Evolutionary conservation across 2,113 vertebrate genomes (phyloP).

Genomic region (Platichthys flesus): DNA sequence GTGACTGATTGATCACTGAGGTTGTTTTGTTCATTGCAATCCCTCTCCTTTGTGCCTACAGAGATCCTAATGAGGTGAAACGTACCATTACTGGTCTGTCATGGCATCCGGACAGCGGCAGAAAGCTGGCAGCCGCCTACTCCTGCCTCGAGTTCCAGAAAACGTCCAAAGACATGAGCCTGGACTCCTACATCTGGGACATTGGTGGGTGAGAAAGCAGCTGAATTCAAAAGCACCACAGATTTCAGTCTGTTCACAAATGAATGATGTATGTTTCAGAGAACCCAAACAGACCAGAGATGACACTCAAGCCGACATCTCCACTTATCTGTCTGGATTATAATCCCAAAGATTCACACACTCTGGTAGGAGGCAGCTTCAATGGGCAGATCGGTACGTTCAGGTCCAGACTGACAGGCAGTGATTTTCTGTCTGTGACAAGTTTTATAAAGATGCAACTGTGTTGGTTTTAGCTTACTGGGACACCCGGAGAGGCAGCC

Average conservation of each 20-base stretch:
- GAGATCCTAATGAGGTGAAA: constrained; percentile 89
- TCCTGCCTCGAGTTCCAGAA: constrained; percentile 91
- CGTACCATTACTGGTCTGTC: constrained; percentile 87
- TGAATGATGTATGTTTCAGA: constrained; percentile 76
- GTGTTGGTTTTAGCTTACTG: constrained; percentile 85
- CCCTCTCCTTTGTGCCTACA: constrained; percentile 19
- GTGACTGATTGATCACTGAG: not conserved
- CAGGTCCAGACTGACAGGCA: not conserved
- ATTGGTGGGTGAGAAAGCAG: constrained; percentile 82
- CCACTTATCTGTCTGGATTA: constrained; percentile 91
- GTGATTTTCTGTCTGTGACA: accelerated
- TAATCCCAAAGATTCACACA: constrained; percentile 92
- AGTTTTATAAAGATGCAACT: not conserved
- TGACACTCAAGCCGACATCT: constrained; percentile 85
- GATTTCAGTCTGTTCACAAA: not conserved
- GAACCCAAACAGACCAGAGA: constrained; percentile 87
- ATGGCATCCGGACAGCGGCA: constrained; percentile 90
- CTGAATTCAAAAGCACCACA: not conserved
- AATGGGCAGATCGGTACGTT: constrained; percentile 93
- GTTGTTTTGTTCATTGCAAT: too few relatives aligned
- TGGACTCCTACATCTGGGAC: constrained; percentile 95
- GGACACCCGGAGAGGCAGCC: constrained; percentile 92
- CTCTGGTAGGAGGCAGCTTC: constrained; percentile 92
- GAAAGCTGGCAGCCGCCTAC: constrained; percentile 90
- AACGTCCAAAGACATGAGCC: constrained; percentile 78